Conservation (phyloP, 2,888 invertebrate species). For the Caenorhabditis sinica region DNA sequence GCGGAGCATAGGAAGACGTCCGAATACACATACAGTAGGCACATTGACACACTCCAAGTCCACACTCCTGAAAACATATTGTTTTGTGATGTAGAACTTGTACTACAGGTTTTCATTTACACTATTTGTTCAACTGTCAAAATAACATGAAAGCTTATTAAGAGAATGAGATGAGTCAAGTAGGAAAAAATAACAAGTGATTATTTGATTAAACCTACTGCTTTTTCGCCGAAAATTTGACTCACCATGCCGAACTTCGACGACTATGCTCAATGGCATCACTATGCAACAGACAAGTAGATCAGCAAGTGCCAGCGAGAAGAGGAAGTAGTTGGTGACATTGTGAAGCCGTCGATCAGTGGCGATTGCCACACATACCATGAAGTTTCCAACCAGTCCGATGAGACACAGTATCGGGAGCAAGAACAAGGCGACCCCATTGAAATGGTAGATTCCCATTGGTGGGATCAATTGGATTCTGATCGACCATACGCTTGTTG, state of each 20-base stretch:
- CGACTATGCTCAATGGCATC: conserved; percentile 96
- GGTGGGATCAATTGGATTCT: conserved; percentile 54
- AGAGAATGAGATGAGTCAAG: background rate
- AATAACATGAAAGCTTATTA: background rate
- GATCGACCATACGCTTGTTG: conserved; percentile 59
- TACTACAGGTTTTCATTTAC: too few species aligned
- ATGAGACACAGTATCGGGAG: conserved; percentile 78
- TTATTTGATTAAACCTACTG: background rate
- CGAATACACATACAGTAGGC: conserved; percentile 91
- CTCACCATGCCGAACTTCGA: conserved; percentile 93
- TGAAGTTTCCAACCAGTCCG: conserved; percentile 77
- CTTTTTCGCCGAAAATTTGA: background rate
- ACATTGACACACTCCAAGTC: conserved; percentile 84
- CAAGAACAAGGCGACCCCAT: conserved; percentile 76
- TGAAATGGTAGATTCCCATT: conserved; percentile 66
- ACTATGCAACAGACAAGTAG: conserved; percentile 94
- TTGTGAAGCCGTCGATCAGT: conserved; percentile 94
- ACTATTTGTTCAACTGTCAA: conserved; percentile 19
- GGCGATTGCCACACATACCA: conserved; percentile 93
- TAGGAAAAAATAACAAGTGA: background rate
- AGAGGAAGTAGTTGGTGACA: conserved; percentile 95
- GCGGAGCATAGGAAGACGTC: conserved; percentile 86
- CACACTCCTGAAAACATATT: conserved; percentile 76
- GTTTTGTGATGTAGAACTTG: too few species aligned
- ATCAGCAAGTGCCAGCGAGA: conserved; percentile 95